Evolutionary conservation across 2,888 invertebrate species (phyloP).

Genomic region (Meandrusa payeni): DNA sequence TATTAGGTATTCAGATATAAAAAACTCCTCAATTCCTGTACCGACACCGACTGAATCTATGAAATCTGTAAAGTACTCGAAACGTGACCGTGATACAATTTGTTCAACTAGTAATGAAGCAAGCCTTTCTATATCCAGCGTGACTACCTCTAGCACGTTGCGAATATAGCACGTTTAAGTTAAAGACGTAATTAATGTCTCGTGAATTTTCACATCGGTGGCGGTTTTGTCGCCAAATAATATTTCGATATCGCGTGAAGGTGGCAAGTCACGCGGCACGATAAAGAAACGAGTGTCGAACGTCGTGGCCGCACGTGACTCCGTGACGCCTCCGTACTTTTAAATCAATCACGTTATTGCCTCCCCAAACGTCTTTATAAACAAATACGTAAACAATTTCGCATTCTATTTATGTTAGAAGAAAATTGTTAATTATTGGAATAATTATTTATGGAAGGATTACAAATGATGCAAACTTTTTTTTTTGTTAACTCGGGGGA

Average conservation of each 20-base stretch:
- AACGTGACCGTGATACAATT: too few species aligned
- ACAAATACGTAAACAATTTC: slow-evolving; percentile 1
- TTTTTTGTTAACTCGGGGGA: too few species aligned
- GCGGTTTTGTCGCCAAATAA: slow-evolving; percentile 12
- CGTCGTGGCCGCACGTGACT: slow-evolving; percentile 14
- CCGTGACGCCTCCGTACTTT: background rate
- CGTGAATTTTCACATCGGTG: slow-evolving; percentile 11
- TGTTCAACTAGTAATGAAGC: too few species aligned
- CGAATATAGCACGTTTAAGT: slow-evolving; percentile 5
- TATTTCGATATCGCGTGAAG: slow-evolving; percentile 19
- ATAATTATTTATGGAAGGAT: too few species aligned
- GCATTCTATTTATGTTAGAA: too few species aligned
- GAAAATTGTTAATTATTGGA: too few species aligned
- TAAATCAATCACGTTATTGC: slow-evolving; percentile 23
- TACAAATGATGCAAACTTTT: too few species aligned
- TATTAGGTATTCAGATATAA: too few species aligned
- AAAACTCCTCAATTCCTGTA: too few species aligned
- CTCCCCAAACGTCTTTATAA: slow-evolving; percentile 11
- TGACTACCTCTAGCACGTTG: background rate
- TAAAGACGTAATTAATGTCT: slow-evolving; percentile 5
- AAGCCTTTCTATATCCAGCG: too few species aligned
- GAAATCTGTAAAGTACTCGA: too few species aligned
- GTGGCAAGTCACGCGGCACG: slow-evolving; percentile 20
- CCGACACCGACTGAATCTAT: too few species aligned
- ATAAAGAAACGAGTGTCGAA: background rate